Evolutionary conservation across 2,113 vertebrate genomes (phyloP), one percentile per base, ranked within the genome.

Genomic region (Pelusios castaneus): DNA sequence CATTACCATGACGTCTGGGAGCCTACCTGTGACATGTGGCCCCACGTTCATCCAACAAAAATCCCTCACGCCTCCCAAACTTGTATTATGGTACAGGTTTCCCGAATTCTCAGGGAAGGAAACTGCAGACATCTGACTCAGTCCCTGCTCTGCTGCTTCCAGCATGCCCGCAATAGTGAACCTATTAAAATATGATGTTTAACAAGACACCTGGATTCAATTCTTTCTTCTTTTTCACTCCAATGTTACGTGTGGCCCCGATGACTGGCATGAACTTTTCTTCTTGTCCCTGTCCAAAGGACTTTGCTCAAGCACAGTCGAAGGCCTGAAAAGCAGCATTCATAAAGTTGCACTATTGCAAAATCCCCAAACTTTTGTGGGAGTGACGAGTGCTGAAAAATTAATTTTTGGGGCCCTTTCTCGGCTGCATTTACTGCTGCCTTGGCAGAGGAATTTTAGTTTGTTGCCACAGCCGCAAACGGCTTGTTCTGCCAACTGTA

Each of bases 401-500:
- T 94, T 78, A 89, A 87, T 92, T 84, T 91, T 21, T 92, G 88
- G 88, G 93, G 78, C 95, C 93, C 89, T 90, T 94, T 91, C 95
- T 93, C 81, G 2, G 3, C 95, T 75, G 89, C 90, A 3, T 93
- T 93, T 91, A 94, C 92, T 86, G 95, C 93, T 89, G 90, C 73
- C 96, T 97, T 97, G 97, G 97, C 97, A 97, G 94, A 80, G 43
- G 89, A 94, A 95, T 87, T 58, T 88, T 94, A 94, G 94, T 86
- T 91, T 95, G 89, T 83, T 95, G 96, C 95, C 94, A 93, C 95
- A 91, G 95, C 95, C 94, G 92, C 94, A 96, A 95, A 92, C 89
- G 8, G 75, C 80, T 76, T 88, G 94, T 92, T 90, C 96, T 97
- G 97, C 97, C 97, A 97, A 97, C 97, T 97, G 96, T 97, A 97